phyloP scores from a whole-genome alignment of 2,113 vertebrate genomes.

The Theropithecus gelada region DNA sequence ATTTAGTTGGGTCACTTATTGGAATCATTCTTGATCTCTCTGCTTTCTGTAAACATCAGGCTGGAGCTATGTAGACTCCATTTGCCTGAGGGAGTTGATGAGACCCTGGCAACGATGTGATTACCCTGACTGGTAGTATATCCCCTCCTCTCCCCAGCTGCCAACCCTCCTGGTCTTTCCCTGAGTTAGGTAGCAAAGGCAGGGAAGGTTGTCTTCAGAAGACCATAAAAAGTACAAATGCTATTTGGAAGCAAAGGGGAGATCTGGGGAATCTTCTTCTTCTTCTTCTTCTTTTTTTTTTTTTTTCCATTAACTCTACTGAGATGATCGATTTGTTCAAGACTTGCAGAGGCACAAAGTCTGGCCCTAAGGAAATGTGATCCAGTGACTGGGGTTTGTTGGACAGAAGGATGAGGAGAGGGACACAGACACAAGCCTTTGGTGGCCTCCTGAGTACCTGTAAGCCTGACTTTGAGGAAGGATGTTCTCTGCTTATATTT shows the following conservation, averaged over 20 bases:
- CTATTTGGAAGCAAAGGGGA: not conserved
- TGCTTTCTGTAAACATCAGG: not conserved
- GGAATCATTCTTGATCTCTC: not conserved
- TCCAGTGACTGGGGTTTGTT: not conserved
- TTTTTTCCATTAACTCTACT: not conserved
- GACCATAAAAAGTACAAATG: not conserved
- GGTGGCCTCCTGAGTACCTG: not conserved
- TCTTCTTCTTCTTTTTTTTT: not conserved
- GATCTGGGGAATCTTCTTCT: not conserved
- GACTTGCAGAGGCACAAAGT: not conserved
- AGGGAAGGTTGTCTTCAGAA: not conserved
- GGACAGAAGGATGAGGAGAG: not conserved
- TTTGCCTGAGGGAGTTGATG: not conserved
- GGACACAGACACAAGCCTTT: not conserved
- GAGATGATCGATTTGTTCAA: not conserved
- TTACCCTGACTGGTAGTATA: not conserved
- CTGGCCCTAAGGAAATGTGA: not conserved
- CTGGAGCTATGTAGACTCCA: not conserved
- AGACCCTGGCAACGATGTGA: not conserved
- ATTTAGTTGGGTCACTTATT: not conserved
- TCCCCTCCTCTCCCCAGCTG: not conserved
- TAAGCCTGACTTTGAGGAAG: not conserved
- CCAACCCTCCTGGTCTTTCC: not conserved
- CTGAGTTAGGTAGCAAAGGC: not conserved
- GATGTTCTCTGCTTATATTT: not conserved